These are phyloP conservation scores for Oligia latruncula DNA, from an alignment of 2,888 invertebrate genomes.

Conservation along the genomic window DNA sequence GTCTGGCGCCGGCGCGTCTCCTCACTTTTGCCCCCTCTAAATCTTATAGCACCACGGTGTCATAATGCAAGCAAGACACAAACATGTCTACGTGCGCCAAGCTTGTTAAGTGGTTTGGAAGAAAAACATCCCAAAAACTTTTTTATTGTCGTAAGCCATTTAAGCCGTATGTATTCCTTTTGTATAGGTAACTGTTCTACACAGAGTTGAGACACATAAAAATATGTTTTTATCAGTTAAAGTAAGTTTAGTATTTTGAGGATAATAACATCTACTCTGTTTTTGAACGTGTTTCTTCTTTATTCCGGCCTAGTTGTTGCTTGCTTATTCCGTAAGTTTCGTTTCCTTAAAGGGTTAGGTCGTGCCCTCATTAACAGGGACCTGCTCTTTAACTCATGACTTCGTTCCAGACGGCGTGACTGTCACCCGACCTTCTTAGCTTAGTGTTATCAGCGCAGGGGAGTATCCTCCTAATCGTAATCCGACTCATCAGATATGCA, in stretches of 20 bases:
- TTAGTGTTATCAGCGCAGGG: slow-evolving; percentile 11
- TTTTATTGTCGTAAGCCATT: slow-evolving; percentile 88
- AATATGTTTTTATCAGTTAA: slow-evolving; percentile 63
- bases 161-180: slow-evolving; percentile 84
- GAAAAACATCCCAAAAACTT: slow-evolving; percentile 90
- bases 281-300: slow-evolving; percentile 35
- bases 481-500: slow-evolving; percentile 5
- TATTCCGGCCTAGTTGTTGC: slow-evolving; percentile 1
- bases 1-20: slow-evolving; percentile 86
- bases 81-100: slow-evolving; percentile 90
- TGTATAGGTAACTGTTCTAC: slow-evolving; percentile 76
- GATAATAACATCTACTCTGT: slow-evolving; percentile 31
- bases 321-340: slow-evolving; percentile 23
- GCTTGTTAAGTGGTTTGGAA: slow-evolving; percentile 90
- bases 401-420: slow-evolving; percentile 9
- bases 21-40: slow-evolving; percentile 88
- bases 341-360: slow-evolving; percentile 37
- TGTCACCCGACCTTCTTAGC: slow-evolving; percentile 18
- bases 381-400: slow-evolving; percentile 38
- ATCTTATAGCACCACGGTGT: slow-evolving; percentile 89
- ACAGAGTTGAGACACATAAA: slow-evolving; percentile 70
- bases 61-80: slow-evolving; percentile 90
- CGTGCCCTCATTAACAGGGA: slow-evolving; percentile 49
- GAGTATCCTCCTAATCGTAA: slow-evolving; percentile 5
- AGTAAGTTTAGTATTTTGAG: slow-evolving; percentile 49